A percentile compares a stretch with the other conserved stretches of the same genome.
Evolutionary conservation across 1,140 invertebrate species (phyloP).

Genomic region (Octopus sinensis): DNA sequence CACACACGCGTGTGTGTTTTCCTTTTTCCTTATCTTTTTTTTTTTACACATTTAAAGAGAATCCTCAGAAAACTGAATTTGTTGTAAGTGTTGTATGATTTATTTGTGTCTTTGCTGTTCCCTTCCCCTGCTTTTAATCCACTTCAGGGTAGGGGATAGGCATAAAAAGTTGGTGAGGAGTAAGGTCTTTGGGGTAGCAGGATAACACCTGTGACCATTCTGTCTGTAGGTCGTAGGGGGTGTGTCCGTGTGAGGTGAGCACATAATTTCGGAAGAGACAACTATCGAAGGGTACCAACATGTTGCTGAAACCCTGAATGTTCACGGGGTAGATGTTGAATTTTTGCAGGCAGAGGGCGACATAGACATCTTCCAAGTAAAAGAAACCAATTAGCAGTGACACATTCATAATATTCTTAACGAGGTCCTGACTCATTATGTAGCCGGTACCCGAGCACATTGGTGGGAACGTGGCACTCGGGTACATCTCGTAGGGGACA

Average conservation of each 20-base stretch:
- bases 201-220: constrained; percentile 25
- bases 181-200: constrained; percentile 17
- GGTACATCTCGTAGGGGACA: constrained; percentile 46
- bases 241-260: constrained; percentile 33
- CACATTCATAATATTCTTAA: constrained; percentile 39
- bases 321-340: constrained; percentile 27
- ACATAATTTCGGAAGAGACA: constrained; percentile 30
- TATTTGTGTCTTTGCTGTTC: too few relatives aligned
- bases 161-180: constrained; percentile 22
- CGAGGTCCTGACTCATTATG: constrained; percentile 50
- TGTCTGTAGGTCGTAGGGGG: constrained; percentile 12
- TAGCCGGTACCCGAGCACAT: constrained; percentile 57
- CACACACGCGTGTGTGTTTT: too few relatives aligned
- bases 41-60: too few relatives aligned
- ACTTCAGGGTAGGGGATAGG: constrained; percentile 17
- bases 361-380: constrained; percentile 55
- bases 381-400: constrained; percentile 45
- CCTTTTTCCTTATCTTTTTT: too few relatives aligned
- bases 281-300: constrained; percentile 21
- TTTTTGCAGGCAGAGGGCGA: constrained; percentile 40
- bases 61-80: too few relatives aligned
- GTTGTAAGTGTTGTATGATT: too few relatives aligned
- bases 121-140: not conserved
- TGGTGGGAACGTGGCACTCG: constrained; percentile 44
- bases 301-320: constrained; percentile 30